Evolutionary conservation across 1,140 invertebrate genomes (phyloP).

Genomic region (Chironomus tepperi): DNA sequence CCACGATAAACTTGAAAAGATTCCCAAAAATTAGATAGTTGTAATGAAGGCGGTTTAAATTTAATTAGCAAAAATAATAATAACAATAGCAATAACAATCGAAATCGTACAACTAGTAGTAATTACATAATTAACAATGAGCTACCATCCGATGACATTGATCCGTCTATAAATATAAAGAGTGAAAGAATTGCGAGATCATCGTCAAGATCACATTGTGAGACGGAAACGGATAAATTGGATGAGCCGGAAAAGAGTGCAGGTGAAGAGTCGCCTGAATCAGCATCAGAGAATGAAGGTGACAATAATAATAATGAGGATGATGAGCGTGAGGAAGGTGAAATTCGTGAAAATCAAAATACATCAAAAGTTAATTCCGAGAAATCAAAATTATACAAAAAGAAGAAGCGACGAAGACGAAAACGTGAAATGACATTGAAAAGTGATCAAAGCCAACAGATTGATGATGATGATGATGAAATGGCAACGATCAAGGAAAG

Average conservation of each 20-base stretch:
- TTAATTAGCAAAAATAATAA: conserved; percentile 24
- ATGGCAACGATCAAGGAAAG: conserved; percentile 29
- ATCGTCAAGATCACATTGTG: conserved; percentile 5
- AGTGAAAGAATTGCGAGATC: conserved; percentile 12
- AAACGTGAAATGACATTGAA: conserved; percentile 21
- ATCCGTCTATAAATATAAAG: not conserved
- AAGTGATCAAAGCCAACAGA: conserved; percentile 29
- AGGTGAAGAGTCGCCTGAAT: conserved; percentile 6
- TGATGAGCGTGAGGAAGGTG: conserved; percentile 37
- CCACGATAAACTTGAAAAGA: not conserved
- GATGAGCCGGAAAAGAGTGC: not conserved
- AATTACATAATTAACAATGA: conserved; percentile 25
- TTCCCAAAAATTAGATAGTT: conserved; percentile 23
- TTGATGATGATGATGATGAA: conserved; percentile 37
- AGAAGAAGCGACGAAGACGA: conserved; percentile 16
- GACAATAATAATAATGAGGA: conserved; percentile 29
- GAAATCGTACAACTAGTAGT: conserved; percentile 23
- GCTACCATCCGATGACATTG: conserved; percentile 21
- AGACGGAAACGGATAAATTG: conserved; percentile 5
- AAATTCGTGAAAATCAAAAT: conserved; percentile 14
- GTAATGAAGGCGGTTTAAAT: conserved; percentile 23
- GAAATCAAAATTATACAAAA: conserved; percentile 24
- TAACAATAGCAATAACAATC: conserved; percentile 25
- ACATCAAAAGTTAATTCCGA: conserved; percentile 23
- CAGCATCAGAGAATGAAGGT: conserved; percentile 25